phyloP scores from a whole-genome alignment of 2,888 invertebrate species.

The Ceratothoa steindachneri region DNA sequence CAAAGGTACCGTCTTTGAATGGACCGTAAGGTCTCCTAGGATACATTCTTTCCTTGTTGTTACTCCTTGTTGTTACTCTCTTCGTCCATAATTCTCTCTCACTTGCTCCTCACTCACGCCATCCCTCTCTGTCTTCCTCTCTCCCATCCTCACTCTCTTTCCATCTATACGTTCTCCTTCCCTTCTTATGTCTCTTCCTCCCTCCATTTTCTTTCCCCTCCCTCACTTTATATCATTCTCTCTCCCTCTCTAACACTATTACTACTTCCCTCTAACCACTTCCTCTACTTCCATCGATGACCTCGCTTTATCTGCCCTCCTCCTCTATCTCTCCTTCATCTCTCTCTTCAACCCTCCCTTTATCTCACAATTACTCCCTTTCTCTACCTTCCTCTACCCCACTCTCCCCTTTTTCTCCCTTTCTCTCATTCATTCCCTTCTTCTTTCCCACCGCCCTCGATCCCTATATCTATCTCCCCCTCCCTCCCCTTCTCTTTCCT shows the following conservation, averaged over 20 bases:
- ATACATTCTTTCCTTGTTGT: too few species aligned
- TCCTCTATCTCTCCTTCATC: background rate
- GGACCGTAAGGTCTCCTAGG: too few species aligned
- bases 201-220: background rate
- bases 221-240: background rate
- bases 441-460: background rate
- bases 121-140: background rate
- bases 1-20: too few species aligned
- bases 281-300: background rate
- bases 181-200: background rate
- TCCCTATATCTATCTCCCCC: background rate
- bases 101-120: background rate
- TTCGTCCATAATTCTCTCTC: background rate
- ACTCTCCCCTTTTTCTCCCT: background rate
- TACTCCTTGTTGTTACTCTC: too few species aligned
- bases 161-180: background rate
- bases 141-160: background rate
- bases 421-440: background rate
- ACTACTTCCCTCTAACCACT: background rate
- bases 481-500: background rate
- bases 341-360: background rate
- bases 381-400: background rate
- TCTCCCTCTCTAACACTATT: background rate
- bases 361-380: background rate
- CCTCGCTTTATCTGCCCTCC: background rate